Evolutionary conservation across 2,888 invertebrate species (phyloP), one percentile per base, ranked within the genome.

Genomic region (Glyphotaelius pellucidus): DNA sequence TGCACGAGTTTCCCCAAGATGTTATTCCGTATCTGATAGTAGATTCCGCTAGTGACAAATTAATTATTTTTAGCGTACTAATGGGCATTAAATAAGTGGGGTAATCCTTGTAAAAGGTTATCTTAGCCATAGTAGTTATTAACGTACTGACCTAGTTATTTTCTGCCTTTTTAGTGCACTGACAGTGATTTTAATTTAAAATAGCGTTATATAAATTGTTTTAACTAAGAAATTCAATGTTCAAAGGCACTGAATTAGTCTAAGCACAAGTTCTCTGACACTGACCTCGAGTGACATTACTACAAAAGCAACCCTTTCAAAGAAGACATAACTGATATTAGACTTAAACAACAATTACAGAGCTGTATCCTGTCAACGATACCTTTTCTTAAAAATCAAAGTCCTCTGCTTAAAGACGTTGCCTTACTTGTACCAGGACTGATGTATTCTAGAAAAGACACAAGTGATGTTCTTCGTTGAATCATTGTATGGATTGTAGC

Each of bases 391-490:
- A 9, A 9, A 67, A 67, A n/a, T 67, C 35, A 32, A 83, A 83
- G 83, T 83, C 35, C 35, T 83, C 11, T 47, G 47, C 32, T 42
- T 85, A n/a, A 85, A 85, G 42, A 85, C 32, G 35, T 83, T 38
- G 35, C n/a, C 85, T 85, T 42, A 12, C 86, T 19, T 67, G n/a
- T 30, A 86, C 3, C 4, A 42, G 3, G 38, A n/a, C n/a, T 32
- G 86, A n/a, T 86, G 42, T 47, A 86, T 86, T 42, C 30, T 30
- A 30, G 85, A 47, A 47, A 86, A 30, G 47, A 19, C 5, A 86
- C 35, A 30, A 47, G 85, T n/a, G 30, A 86, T 35, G 42, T 25
- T 52, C 52, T 52, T 52, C 19, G 52, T 19, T 52, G 47, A 15
- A 47, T 19, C 12, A 25, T 38, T 85, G 83, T 35, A 25, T 32